Evolutionary conservation across 2,113 vertebrate species (phyloP), one percentile per base, ranked within the genome.

Genomic region (Stegastes partitus): DNA sequence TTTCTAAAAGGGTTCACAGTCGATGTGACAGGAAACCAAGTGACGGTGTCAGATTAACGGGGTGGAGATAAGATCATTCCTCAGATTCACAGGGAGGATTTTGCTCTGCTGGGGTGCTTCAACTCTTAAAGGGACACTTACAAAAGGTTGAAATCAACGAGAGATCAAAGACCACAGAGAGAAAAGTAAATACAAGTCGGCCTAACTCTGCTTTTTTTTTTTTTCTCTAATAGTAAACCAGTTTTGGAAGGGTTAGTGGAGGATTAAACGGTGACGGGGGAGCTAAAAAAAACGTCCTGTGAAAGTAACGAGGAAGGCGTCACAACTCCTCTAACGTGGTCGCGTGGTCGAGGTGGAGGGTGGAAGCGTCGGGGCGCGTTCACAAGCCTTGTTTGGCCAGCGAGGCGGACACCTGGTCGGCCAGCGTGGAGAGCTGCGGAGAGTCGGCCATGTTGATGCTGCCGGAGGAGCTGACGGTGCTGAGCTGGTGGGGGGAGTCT

Each of bases 321-420:
- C 89, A 91, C 94, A 82, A 81, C 73, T 89, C 79, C 91, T 91
- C 91, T 94, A n/a, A 93, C 56, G 88, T 93, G 79, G 77, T 81
- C 34, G 86, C 87, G 92, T 90, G 81, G 47, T 79, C 34, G 39
- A 91, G 74, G 81, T 51, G 79, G 70, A 47, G 69, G 64, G 57
- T 5, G 74, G 56, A 9, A 42, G 39, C 39, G 39, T 42, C 39
- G 47, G 19, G 4, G 88, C 34, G 90, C 81, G 67, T 96, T 99
- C 97, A 99, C 98, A 99, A 97, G 93, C 97, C 98, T 92, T 99
- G 98, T 88, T 98, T 96, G 94, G 98, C 97, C 94, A 99, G 95
- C 67, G 98, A 99, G 78, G 97, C 98, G 0, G 97, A 98, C 92
- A 99, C 98, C 91, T 98, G 96, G 72, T 99, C 98, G 0, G 98